phyloP scores from a whole-genome alignment of 2,113 vertebrate genomes.

The Miniopterus natalensis region DNA sequence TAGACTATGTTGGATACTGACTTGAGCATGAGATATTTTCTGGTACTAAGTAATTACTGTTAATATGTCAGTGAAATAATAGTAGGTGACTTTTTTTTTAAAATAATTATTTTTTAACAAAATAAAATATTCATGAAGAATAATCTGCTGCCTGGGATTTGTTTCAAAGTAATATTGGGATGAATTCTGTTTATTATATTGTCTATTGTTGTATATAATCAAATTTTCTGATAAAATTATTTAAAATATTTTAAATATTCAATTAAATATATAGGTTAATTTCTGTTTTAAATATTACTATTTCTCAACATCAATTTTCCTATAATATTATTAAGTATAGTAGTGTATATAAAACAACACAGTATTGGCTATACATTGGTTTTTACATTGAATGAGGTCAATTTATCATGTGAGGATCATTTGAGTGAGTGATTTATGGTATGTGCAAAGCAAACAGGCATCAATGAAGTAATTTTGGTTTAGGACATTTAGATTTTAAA shows the following conservation, averaged over 20 bases:
- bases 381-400: neutral
- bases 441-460: neutral
- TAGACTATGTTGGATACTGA: neutral
- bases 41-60: neutral
- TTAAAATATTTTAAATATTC: neutral
- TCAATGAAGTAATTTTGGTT: neutral
- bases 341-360: neutral
- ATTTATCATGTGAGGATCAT: neutral
- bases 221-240: neutral
- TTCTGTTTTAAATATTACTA: neutral
- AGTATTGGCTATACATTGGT: neutral
- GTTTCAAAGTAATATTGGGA: neutral
- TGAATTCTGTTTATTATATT: neutral
- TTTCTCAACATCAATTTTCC: neutral
- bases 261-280: neutral
- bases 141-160: accelerated
- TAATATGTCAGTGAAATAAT: neutral
- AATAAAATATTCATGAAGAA: neutral
- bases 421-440: neutral
- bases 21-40: neutral
- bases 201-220: neutral
- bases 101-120: neutral
- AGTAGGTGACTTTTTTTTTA: neutral
- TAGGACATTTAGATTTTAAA: neutral
- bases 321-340: neutral